phyloP scores from a whole-genome alignment of 2,888 invertebrate species.

The Celastrina argiolus region DNA sequence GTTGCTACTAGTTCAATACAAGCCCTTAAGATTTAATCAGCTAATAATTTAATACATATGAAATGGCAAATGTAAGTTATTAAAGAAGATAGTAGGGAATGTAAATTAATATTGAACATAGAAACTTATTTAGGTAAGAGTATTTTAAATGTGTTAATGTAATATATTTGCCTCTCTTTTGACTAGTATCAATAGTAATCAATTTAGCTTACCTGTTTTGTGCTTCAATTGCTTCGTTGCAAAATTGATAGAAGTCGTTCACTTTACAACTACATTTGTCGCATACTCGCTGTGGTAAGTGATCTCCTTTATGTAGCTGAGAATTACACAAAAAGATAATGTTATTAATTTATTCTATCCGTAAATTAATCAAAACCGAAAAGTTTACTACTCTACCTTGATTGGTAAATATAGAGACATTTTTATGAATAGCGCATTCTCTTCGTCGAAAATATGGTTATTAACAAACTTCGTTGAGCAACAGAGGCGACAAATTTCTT shows the following conservation, averaged over 20 bases:
- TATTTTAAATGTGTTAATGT: too few relatives aligned
- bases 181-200: too few relatives aligned
- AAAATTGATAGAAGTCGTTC: conserved; percentile 84
- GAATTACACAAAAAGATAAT: conserved; percentile 36
- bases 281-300: conserved; percentile 84
- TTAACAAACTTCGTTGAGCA: conserved; percentile 76
- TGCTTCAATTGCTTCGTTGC: conserved; percentile 82
- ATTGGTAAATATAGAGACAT: conserved; percentile 85
- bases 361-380: conserved; percentile 23
- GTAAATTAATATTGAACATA: too few relatives aligned
- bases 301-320: conserved; percentile 82
- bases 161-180: too few relatives aligned
- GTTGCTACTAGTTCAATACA: neutral
- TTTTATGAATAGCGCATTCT: conserved; percentile 82
- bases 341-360: conserved; percentile 21
- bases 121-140: too few relatives aligned
- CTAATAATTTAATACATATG: too few relatives aligned
- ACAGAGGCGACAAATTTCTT: conserved; percentile 66
- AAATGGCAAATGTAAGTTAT: too few relatives aligned
- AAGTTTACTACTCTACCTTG: conserved; percentile 73
- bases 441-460: conserved; percentile 83
- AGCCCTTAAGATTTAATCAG: neutral
- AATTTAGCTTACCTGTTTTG: conserved; percentile 80
- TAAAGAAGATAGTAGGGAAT: too few relatives aligned
- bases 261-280: conserved; percentile 84